A percentile compares a stretch with the other conserved stretches of the same genome.
phyloP scores from a whole-genome alignment of 2,113 vertebrate genomes.

The Caranx melampygus region DNA sequence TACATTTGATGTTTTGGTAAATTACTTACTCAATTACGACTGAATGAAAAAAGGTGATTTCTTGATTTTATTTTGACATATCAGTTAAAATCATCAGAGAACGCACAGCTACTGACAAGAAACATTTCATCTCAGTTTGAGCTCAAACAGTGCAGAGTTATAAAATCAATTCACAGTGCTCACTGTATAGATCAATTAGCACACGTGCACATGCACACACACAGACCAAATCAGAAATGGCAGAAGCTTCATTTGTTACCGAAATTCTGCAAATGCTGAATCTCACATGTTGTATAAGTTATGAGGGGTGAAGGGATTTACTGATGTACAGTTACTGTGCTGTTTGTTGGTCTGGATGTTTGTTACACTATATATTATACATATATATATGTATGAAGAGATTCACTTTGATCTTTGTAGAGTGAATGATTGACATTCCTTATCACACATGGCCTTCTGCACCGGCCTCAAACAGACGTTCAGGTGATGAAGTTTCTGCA shows the following conservation, averaged over 20 bases:
- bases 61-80: conserved; percentile 9
- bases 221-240: conserved; percentile 39
- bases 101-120: conserved; percentile 17
- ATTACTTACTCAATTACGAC: conserved; percentile 16
- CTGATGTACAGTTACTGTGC: conserved; percentile 22
- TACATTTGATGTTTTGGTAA: conserved; percentile 33
- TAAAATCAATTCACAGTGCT: background rate
- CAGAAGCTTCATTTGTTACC: conserved; percentile 1
- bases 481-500: conserved; percentile 24
- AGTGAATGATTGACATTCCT: conserved; percentile 57
- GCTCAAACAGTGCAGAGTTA: background rate
- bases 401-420: conserved; percentile 13
- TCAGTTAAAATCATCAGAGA: conserved; percentile 2
- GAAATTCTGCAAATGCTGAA: conserved; percentile 29
- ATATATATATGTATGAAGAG: conserved; percentile 9
- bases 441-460: conserved; percentile 38
- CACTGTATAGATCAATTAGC: conserved; percentile 10
- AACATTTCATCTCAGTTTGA: conserved; percentile 18
- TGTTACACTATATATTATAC: conserved; percentile 56
- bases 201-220: conserved; percentile 20
- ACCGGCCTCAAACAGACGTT: conserved; percentile 1
- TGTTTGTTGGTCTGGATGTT: conserved; percentile 44
- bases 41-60: conserved; percentile 3
- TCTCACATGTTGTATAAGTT: conserved; percentile 7
- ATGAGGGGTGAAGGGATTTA: conserved; percentile 26